phyloP scores from a whole-genome alignment of 2,797 vertebrate genomes.

The Pogonophryne albipinna region DNA sequence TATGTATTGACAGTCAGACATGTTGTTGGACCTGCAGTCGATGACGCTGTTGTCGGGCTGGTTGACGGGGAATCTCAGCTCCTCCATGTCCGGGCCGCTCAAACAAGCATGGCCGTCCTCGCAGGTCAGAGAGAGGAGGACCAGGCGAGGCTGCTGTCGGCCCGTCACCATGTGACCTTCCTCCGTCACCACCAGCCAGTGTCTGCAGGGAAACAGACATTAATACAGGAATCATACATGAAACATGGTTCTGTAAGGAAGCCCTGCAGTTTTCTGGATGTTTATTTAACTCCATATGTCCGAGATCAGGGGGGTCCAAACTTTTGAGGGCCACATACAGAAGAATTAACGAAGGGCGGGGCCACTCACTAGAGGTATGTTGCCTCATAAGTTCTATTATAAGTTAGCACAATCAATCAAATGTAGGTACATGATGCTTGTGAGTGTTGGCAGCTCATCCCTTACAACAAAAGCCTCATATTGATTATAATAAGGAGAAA shows the following conservation, averaged over 20 bases:
- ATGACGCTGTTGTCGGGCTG: constrained; percentile 77
- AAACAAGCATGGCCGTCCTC: constrained; percentile 78
- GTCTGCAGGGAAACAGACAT: constrained; percentile 78
- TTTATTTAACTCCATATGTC: no score
- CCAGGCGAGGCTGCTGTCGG: constrained; percentile 91
- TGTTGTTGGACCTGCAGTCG: constrained; percentile 87
- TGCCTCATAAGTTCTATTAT: no score
- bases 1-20: neutral
- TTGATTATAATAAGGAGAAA: no score
- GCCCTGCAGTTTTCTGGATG: no score
- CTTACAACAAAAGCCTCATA: no score
- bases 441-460: no score
- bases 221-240: neutral
- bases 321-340: no score
- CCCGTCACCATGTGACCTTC: constrained; percentile 93
- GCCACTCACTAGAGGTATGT: no score
- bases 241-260: neutral
- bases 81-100: constrained; percentile 87
- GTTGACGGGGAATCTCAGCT: constrained; percentile 81
- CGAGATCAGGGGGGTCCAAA: no score
- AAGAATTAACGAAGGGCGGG: no score
- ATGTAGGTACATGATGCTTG: no score
- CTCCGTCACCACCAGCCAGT: constrained; percentile 92
- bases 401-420: no score
- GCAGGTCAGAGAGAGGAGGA: constrained; percentile 85